Evolutionary conservation across 2,113 vertebrate genomes (phyloP).

Genomic region (Alces alces): DNA sequence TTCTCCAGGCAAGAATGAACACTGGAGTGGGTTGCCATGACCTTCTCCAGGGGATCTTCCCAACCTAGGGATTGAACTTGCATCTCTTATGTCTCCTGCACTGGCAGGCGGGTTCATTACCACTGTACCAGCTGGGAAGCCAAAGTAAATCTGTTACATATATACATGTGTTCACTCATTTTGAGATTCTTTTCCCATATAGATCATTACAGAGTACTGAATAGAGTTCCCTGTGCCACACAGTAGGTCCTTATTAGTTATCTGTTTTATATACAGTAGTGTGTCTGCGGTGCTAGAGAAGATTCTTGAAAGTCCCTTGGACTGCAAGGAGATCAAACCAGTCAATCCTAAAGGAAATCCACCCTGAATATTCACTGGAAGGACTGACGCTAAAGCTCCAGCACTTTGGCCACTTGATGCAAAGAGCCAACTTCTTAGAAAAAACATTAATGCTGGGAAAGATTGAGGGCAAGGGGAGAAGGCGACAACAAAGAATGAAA

Average conservation of each 20-base stretch:
- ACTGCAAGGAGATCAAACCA: background rate
- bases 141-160: background rate
- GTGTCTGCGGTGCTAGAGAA: background rate
- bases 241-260: background rate
- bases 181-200: background rate
- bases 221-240: background rate
- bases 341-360: background rate
- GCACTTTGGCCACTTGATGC: background rate
- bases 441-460: background rate
- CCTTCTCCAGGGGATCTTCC: background rate
- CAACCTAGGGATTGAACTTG: background rate
- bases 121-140: background rate
- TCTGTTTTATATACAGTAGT: background rate
- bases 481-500: background rate
- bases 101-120: background rate
- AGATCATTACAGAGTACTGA: background rate
- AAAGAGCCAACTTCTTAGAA: background rate
- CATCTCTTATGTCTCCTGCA: background rate
- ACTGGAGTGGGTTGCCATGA: background rate
- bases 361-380: background rate
- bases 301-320: background rate
- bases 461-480: background rate
- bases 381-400: background rate
- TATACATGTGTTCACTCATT: background rate
- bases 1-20: background rate